phyloP scores from a whole-genome alignment of 2,797 vertebrate genomes.

The Capromys pilorides region DNA sequence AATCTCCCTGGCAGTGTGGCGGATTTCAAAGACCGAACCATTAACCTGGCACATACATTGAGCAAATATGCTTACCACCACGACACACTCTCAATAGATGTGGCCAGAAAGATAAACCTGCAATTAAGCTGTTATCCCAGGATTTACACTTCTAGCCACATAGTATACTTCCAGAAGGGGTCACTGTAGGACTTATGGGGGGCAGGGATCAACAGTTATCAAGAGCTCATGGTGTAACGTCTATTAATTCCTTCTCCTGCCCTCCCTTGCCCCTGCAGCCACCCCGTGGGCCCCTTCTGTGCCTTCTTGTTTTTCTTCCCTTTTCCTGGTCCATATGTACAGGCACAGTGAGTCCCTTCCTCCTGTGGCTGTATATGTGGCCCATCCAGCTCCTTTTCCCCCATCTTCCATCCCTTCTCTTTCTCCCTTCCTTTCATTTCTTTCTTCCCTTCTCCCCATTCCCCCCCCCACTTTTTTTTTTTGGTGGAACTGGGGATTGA shows the following conservation, averaged over 20 bases:
- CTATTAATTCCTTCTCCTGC: neutral
- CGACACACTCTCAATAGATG: conserved; percentile 3
- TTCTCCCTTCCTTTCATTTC: no score
- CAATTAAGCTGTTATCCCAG: neutral
- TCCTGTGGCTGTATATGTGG: fast-evolving
- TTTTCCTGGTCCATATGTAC: neutral
- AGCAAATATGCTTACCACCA: neutral
- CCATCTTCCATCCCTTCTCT: neutral
- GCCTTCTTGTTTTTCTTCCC: neutral
- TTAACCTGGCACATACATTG: neutral
- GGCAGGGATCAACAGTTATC: no score
- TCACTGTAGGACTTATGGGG: neutral
- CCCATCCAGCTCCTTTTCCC: neutral
- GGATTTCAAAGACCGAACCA: conserved; percentile 15
- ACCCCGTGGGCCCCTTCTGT: neutral
- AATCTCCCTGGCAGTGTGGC: neutral
- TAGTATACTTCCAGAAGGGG: neutral
- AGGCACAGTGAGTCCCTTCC: neutral
- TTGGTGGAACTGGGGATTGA: no score
- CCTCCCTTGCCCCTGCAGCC: neutral
- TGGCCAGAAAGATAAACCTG: neutral
- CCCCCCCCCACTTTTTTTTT: neutral
- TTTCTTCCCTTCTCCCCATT: no score
- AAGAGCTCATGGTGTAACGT: no score
- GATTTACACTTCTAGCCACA: conserved; percentile 5